Evolutionary conservation across 2,888 invertebrate species (phyloP).

Genomic region (Lasioglossum zephyrum): DNA sequence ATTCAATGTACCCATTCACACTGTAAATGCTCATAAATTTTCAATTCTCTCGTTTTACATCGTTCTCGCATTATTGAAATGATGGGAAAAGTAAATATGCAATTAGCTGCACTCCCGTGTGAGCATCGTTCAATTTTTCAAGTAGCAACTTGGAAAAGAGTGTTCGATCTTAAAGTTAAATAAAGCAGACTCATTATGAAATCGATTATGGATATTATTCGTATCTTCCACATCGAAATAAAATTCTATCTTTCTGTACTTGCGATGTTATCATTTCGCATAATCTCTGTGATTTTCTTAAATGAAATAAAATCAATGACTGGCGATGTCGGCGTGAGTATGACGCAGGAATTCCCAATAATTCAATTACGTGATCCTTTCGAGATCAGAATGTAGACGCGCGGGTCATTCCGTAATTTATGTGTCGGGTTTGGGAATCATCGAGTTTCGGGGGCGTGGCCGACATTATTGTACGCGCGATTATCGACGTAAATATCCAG

Average conservation of each 20-base stretch:
- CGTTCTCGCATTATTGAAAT: background rate
- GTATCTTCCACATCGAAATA: no score
- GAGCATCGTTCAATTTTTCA: background rate
- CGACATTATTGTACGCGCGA: conserved; percentile 50
- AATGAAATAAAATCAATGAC: no score
- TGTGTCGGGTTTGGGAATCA: conserved; percentile 33
- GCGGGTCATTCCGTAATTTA: conserved; percentile 30
- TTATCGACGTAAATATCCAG: conserved; percentile 65
- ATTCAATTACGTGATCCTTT: background rate
- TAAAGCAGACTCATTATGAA: background rate
- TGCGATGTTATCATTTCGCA: no score
- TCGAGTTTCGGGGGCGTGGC: conserved; percentile 51
- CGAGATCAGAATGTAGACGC: background rate
- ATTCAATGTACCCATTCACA: background rate
- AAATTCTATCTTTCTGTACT: no score
- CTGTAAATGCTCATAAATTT: background rate
- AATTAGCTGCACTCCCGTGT: background rate
- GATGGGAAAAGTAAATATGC: background rate
- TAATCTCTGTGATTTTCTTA: no score
- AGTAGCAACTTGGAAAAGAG: background rate
- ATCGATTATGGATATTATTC: no score
- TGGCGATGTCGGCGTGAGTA: no score
- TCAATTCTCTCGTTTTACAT: background rate
- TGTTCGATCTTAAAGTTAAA: background rate
- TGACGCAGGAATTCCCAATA: background rate